phyloP scores from a whole-genome alignment of 2,888 invertebrate species.

The Eristalinus sepulchralis region DNA sequence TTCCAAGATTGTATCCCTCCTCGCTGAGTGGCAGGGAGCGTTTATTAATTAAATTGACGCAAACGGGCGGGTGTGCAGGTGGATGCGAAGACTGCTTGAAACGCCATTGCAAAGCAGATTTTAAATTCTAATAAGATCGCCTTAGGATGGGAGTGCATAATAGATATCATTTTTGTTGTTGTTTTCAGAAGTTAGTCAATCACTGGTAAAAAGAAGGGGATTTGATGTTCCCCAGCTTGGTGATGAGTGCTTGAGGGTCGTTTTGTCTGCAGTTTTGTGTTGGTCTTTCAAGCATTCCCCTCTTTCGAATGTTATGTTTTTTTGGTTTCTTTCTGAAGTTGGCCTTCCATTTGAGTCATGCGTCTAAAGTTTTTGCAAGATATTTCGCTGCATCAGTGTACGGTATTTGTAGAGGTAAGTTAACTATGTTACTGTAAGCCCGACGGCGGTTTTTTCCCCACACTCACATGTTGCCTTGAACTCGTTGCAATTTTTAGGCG shows the following conservation, averaged over 20 bases:
- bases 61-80: background rate
- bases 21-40: constrained; percentile 21
- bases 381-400: no score
- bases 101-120: background rate
- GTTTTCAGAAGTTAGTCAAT: background rate
- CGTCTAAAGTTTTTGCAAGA: no score
- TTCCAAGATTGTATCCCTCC: constrained; percentile 29
- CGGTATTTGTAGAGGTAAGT: no score
- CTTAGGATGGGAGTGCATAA: background rate
- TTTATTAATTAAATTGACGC: constrained; percentile 53
- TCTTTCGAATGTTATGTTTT: no score
- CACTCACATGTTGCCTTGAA: no score
- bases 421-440: no score
- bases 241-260: background rate
- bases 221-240: background rate
- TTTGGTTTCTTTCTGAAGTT: no score
- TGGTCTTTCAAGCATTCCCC: no score
- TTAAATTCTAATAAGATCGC: background rate
- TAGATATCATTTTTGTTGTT: background rate
- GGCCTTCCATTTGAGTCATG: no score
- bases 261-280: background rate
- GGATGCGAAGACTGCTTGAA: background rate
- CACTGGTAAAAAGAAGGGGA: background rate
- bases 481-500: no score
- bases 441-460: no score